Percentiles rank a stretch among this genome's conserved stretches.
These are phyloP conservation scores for Flabesymbios commensalis DNA, from an alignment of 2,888 invertebrate genomes.

Conservation along the genomic window DNA sequence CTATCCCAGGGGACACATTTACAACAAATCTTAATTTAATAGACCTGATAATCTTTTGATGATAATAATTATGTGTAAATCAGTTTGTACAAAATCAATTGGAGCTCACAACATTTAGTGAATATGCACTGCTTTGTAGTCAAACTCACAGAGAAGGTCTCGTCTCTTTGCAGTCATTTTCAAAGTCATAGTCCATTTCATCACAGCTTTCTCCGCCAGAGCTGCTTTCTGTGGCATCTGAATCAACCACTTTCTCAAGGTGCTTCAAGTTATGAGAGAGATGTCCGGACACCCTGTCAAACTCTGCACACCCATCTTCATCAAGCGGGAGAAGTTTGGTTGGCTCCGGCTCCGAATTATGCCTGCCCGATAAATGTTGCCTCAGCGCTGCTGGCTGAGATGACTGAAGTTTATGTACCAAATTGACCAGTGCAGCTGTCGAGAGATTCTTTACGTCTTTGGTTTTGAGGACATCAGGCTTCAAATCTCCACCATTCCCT, in stretches of 20 bases:
- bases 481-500: slow-evolving; percentile 37
- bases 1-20: no score
- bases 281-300: slow-evolving; percentile 71
- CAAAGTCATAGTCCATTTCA: slow-evolving; percentile 67
- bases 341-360: background rate
- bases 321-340: slow-evolving; percentile 39
- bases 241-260: slow-evolving; percentile 79
- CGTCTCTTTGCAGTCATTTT: slow-evolving; percentile 5
- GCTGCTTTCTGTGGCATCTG: slow-evolving; percentile 91
- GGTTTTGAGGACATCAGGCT: slow-evolving; percentile 52
- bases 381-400: slow-evolving; percentile 43
- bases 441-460: slow-evolving; percentile 62
- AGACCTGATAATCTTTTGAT: no score
- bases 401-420: slow-evolving; percentile 67
- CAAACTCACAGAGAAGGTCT: no score
- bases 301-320: slow-evolving; percentile 62
- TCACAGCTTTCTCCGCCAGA: slow-evolving; percentile 94
- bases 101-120: no score
- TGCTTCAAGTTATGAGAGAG: slow-evolving; percentile 75
- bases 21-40: no score
- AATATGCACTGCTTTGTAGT: no score
- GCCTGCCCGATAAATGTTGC: slow-evolving; percentile 7
- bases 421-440: slow-evolving; percentile 66
- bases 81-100: no score
- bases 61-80: no score